A percentile compares a stretch with the other conserved stretches of the same genome.
Evolutionary conservation across 2,888 invertebrate species (phyloP).

Genomic region (Drosophila emarginata): DNA sequence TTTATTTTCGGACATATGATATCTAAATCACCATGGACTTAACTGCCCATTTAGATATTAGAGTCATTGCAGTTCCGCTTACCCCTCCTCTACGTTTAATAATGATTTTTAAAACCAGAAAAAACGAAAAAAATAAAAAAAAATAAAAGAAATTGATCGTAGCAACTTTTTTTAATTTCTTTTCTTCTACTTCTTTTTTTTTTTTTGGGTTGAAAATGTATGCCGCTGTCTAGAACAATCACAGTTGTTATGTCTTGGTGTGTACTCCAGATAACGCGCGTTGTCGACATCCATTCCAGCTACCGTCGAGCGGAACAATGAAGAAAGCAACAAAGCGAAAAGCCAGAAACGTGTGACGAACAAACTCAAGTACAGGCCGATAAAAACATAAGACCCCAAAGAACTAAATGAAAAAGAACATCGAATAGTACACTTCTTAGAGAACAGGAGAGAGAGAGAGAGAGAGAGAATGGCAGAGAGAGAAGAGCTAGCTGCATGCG

Average conservation of each 20-base stretch:
- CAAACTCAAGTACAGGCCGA: constrained; percentile 54
- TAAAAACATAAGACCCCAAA: constrained; percentile 61
- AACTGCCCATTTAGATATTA: constrained; percentile 30
- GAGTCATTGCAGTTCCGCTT: background rate
- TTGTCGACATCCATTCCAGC: constrained; percentile 47
- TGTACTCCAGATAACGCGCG: constrained; percentile 70
- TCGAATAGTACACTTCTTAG: constrained; percentile 11
- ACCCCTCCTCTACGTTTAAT: constrained; percentile 24
- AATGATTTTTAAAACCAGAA: constrained; percentile 45
- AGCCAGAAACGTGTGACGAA: constrained; percentile 46
- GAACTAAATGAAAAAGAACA: constrained; percentile 27
- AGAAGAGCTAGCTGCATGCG: constrained; percentile 39
- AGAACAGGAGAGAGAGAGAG: constrained; percentile 5
- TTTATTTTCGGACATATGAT: constrained; percentile 14
- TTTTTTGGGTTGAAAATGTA: constrained; percentile 1
- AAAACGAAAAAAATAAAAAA: too few relatives aligned
- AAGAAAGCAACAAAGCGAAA: constrained; percentile 47
- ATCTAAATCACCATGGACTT: constrained; percentile 45
- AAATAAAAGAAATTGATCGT: constrained; percentile 32
- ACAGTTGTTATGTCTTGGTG: constrained; percentile 20
- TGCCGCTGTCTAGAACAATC: constrained; percentile 20
- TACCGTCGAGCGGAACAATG: constrained; percentile 45
- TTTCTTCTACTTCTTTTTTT: constrained; percentile 20
- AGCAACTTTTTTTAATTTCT: constrained; percentile 40
- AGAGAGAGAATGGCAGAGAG: constrained; percentile 4